These are phyloP conservation scores for Sakesphorus luctuosus DNA, from an alignment of 2,113 vertebrate genomes.

Conservation along the genomic window DNA sequence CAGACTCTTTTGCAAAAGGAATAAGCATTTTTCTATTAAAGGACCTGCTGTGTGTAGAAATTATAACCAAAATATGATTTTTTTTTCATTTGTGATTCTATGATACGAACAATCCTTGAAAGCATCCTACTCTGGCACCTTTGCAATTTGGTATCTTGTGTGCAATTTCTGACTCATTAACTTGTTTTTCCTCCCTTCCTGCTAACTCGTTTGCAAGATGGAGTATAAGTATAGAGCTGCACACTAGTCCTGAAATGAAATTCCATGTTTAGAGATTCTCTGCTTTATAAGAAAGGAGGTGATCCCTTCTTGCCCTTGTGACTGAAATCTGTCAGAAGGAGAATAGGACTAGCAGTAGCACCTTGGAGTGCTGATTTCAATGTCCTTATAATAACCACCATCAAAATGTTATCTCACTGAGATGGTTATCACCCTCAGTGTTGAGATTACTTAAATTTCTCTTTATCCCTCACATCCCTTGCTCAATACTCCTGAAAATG, in stretches of 20 bases:
- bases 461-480: background rate
- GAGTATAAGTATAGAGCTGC: background rate
- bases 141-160: background rate
- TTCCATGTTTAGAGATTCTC: background rate
- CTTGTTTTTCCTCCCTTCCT: background rate
- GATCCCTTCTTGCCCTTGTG: background rate
- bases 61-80: background rate
- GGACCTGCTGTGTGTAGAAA: background rate
- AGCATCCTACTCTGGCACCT: background rate
- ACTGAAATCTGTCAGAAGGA: background rate
- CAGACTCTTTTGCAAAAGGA: background rate
- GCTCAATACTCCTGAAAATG: background rate
- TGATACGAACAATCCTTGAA: background rate
- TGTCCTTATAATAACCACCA: background rate
- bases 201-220: background rate
- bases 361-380: background rate
- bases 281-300: background rate
- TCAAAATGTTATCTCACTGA: background rate
- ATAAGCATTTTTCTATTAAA: background rate
- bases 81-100: background rate
- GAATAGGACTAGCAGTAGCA: background rate
- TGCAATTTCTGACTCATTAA: background rate
- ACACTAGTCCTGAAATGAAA: background rate
- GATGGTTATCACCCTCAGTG: background rate
- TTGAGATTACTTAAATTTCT: background rate